Percentiles rank a stretch among this genome's conserved stretches.
These are phyloP conservation scores for Cyanoramphus novaezelandiae DNA, from an alignment of 2,113 vertebrate species.

Conservation along the genomic window DNA sequence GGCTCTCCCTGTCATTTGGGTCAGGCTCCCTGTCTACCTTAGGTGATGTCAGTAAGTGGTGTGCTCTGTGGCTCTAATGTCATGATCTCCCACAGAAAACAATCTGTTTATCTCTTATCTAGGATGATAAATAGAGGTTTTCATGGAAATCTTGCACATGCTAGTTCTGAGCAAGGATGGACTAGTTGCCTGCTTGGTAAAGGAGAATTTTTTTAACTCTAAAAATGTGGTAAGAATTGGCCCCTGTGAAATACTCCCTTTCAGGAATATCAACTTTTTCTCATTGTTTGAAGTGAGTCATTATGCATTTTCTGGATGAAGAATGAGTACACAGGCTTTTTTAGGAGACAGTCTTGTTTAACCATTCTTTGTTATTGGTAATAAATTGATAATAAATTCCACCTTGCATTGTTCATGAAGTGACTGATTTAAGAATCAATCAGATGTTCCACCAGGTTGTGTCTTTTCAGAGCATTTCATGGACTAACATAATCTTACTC, in stretches of 20 bases:
- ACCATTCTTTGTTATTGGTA: neutral
- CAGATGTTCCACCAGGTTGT: neutral
- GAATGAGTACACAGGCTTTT: neutral
- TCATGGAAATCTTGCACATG: neutral
- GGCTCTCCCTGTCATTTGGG: neutral
- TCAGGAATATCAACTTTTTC: neutral
- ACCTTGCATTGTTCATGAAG: neutral
- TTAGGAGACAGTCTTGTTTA: neutral
- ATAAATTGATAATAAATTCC: neutral
- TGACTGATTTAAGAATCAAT: neutral
- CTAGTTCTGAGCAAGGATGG: neutral
- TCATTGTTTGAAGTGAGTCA: neutral
- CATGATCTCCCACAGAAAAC: neutral
- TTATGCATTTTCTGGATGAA: neutral
- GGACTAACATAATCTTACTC: neutral
- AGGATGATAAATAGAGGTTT: neutral
- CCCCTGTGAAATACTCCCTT: neutral
- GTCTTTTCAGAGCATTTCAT: neutral
- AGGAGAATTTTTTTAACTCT: neutral
- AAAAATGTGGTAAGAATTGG: neutral
- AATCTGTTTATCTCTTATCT: neutral
- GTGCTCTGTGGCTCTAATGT: neutral
- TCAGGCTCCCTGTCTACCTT: neutral
- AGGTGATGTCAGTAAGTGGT: neutral
- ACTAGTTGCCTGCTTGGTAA: neutral